phyloP scores from a whole-genome alignment of 2,888 invertebrate species.

The Lepas anatifera region DNA sequence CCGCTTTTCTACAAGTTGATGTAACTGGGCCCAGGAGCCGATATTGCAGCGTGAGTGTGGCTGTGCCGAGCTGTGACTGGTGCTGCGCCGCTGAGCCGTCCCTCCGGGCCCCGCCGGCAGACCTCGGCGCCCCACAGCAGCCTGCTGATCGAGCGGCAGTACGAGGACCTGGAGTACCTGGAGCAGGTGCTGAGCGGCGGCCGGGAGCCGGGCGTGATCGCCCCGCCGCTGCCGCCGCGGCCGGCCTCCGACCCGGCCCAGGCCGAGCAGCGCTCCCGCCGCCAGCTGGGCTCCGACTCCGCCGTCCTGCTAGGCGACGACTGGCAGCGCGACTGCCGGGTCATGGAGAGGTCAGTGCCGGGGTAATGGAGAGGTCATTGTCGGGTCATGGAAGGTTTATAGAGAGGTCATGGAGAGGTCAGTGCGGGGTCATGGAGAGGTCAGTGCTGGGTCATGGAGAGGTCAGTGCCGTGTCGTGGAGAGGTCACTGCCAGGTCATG shows the following conservation, averaged over 20 bases:
- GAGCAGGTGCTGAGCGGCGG: conserved; percentile 35
- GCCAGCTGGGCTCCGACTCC: conserved; percentile 23
- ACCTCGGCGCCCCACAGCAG: conserved; percentile 15
- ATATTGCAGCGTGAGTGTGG: no score
- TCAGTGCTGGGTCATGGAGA: no score
- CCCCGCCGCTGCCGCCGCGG: conserved; percentile 36
- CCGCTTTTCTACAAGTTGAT: no score
- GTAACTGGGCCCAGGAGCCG: no score
- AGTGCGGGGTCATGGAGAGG: no score
- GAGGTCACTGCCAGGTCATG: no score
- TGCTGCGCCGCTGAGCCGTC: no score
- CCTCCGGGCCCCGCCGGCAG: conserved; percentile 4
- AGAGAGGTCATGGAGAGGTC: no score
- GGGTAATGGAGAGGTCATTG: no score
- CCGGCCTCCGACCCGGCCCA: conserved; percentile 30
- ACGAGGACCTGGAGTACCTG: conserved; percentile 37
- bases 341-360: conserved; percentile 33
- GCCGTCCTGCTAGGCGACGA: conserved; percentile 35
- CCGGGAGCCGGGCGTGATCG: conserved; percentile 33
- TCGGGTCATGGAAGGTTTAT: no score
- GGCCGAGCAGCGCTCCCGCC: not conserved
- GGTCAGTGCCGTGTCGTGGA: no score
- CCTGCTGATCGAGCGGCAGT: conserved; percentile 29
- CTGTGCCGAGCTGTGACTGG: no score
- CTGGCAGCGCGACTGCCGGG: conserved; percentile 33